Conservation (phyloP, 2,888 invertebrate species). For the Teleogryllus oceanicus region DNA sequence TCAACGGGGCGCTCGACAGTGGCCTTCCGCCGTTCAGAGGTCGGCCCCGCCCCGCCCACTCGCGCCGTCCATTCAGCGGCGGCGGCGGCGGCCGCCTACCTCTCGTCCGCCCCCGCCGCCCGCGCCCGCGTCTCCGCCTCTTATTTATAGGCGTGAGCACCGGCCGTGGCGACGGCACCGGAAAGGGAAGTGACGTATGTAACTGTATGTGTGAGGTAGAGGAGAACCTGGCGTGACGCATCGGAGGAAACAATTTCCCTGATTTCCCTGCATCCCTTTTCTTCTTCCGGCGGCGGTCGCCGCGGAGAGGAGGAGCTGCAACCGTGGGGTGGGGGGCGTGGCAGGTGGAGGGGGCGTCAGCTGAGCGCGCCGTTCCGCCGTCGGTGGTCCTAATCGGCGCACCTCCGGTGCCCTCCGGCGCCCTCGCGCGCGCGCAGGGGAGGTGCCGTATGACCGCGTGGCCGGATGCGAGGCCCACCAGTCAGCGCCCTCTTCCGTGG, state of each 20-base stretch:
- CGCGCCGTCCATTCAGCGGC: too few relatives aligned
- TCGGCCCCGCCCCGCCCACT: too few relatives aligned
- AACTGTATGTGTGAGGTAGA: conserved; percentile 29
- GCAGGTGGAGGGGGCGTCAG: background rate
- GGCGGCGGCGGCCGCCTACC: too few relatives aligned
- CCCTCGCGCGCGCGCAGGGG: background rate
- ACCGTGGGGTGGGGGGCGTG: background rate
- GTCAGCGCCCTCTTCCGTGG: background rate
- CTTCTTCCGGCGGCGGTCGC: background rate
- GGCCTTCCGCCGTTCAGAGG: too few relatives aligned
- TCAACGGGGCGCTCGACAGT: too few relatives aligned
- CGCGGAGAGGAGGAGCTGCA: background rate
- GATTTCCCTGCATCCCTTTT: conserved; percentile 27
- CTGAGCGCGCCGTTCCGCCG: background rate
- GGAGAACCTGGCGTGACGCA: conserved; percentile 22
- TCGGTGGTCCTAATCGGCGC: background rate
- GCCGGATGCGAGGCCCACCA: background rate
- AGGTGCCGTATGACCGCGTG: background rate
- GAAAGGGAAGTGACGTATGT: conserved; percentile 33
- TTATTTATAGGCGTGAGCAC: background rate
- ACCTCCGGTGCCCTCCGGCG: background rate
- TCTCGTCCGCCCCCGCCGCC: background rate
- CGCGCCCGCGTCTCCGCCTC: background rate
- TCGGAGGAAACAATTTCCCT: conserved; percentile 30
- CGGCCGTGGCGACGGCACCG: background rate